phyloP scores from a whole-genome alignment of 2,797 vertebrate genomes.

The Heliangelus exortis region DNA sequence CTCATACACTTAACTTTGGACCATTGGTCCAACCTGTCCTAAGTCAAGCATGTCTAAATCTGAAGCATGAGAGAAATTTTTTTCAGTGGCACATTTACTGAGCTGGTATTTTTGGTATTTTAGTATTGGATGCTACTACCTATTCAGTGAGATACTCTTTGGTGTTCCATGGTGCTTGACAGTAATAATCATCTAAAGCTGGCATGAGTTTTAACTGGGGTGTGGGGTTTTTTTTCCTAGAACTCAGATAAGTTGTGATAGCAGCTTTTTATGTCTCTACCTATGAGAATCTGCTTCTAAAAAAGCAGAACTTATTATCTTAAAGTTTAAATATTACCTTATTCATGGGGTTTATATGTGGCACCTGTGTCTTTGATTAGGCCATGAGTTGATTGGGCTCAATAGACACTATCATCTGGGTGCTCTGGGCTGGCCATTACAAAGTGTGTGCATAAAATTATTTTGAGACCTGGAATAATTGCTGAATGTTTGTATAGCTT shows the following conservation, averaged over 20 bases:
- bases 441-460: neutral
- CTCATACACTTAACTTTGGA: too few species aligned
- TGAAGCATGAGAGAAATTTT: too few species aligned
- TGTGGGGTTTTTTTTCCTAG: neutral
- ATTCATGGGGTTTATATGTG: neutral
- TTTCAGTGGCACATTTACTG: neutral
- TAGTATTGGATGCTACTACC: neutral
- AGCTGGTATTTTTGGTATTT: neutral
- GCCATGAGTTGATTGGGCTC: neutral
- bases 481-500: neutral
- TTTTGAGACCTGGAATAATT: neutral
- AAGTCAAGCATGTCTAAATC: too few species aligned
- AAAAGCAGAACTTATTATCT: neutral
- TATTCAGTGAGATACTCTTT: neutral
- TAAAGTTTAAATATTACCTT: neutral
- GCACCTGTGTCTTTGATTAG: neutral
- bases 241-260: neutral
- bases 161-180: neutral
- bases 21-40: too few species aligned
- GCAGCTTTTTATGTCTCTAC: neutral
- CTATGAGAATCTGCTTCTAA: neutral
- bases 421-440: neutral
- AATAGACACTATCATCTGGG: neutral
- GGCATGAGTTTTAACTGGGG: neutral
- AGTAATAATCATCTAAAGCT: neutral